phyloP scores from a whole-genome alignment of 1,140 invertebrate species.

The Cryptotermes secundus region DNA sequence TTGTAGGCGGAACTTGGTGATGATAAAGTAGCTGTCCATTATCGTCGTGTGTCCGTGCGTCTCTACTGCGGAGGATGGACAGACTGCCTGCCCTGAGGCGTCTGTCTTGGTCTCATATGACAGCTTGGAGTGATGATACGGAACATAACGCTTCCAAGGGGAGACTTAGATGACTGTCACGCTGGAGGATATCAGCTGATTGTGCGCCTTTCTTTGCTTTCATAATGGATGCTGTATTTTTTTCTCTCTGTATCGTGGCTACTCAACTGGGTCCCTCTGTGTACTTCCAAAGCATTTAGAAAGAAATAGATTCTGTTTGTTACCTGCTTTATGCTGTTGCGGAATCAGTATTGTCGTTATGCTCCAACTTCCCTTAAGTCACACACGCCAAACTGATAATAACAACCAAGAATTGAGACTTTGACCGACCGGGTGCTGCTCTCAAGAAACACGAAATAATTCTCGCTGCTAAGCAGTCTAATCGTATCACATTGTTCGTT shows the following conservation, averaged over 20 bases:
- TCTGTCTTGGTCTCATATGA: background rate
- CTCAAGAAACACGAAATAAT: too few relatives aligned
- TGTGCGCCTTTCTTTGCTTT: background rate
- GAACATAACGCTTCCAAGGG: background rate
- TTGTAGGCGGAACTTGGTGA: background rate
- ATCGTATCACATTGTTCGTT: too few relatives aligned
- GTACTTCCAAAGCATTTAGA: background rate
- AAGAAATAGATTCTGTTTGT: background rate
- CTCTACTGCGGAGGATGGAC: background rate
- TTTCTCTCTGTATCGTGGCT: background rate
- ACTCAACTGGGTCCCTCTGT: background rate
- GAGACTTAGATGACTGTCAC: background rate
- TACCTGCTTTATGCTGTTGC: background rate
- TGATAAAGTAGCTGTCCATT: slow-evolving; percentile 19
- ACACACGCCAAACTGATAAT: background rate
- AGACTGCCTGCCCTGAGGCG: background rate
- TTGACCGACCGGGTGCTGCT: too few relatives aligned
- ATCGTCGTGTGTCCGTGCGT: background rate
- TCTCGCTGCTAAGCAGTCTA: too few relatives aligned
- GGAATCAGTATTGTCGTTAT: background rate
- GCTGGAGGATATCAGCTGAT: slow-evolving; percentile 15
- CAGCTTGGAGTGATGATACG: slow-evolving; percentile 18
- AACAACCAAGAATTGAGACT: background rate
- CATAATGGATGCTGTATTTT: background rate
- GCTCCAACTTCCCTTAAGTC: background rate